Percentiles rank a stretch among this genome's conserved stretches.
Evolutionary conservation across 2,888 invertebrate species (phyloP).

Genomic region (Meta bourneti): DNA sequence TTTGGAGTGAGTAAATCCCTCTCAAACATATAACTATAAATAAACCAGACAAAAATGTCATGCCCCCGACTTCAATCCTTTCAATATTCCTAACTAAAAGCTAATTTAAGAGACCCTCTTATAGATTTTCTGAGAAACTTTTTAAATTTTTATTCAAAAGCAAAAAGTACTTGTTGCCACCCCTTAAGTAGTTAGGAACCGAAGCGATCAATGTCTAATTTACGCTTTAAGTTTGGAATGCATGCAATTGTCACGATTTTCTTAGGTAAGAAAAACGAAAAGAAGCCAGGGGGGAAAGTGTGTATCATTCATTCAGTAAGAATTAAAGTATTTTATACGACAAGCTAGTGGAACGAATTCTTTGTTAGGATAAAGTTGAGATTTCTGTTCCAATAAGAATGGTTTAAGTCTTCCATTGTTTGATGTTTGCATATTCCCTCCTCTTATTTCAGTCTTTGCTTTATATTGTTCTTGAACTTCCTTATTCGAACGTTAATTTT

Average conservation of each 20-base stretch:
- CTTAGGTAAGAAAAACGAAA: background rate
- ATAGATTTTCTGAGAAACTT: background rate
- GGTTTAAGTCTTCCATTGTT: background rate
- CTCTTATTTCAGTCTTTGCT: too few relatives aligned
- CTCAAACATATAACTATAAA: too few relatives aligned
- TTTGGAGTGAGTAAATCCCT: too few relatives aligned
- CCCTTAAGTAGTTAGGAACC: background rate
- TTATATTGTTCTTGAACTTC: too few relatives aligned
- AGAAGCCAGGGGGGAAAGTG: background rate
- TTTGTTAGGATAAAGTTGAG: background rate
- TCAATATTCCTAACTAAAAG: too few relatives aligned
- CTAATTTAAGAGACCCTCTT: too few relatives aligned
- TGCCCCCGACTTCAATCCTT: too few relatives aligned
- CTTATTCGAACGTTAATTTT: too few relatives aligned
- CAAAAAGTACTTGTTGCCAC: background rate
- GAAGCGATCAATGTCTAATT: background rate
- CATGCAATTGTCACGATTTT: background rate
- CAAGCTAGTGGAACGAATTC: background rate
- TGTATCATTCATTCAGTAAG: background rate
- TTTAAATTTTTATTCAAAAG: background rate
- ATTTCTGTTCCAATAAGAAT: background rate
- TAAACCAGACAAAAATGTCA: too few relatives aligned
- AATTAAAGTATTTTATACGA: constrained; percentile 13
- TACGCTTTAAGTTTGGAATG: background rate
- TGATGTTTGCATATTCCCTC: too few relatives aligned